Conservation (phyloP, 2,113 vertebrate species). For the Vireo altiloquus region DNA sequence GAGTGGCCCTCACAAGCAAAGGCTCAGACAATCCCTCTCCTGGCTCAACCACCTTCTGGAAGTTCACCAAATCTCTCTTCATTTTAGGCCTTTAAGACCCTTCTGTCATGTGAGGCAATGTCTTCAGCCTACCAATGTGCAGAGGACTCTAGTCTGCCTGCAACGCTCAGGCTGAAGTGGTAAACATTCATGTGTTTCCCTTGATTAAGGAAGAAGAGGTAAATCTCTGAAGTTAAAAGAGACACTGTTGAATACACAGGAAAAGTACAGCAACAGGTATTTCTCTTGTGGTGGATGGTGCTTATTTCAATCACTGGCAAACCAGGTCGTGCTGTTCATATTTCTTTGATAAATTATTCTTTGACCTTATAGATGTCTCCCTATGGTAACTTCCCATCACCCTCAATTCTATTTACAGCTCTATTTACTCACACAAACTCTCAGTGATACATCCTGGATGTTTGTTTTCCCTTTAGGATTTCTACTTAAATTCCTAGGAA, state of each 20-base stretch:
- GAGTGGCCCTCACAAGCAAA: constrained; percentile 40
- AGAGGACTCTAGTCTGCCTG: background rate
- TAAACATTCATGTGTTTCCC: background rate
- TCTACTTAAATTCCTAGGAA: background rate
- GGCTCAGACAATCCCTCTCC: constrained; percentile 3
- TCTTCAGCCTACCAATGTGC: background rate
- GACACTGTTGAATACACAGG: background rate
- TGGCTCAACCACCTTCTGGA: constrained; percentile 19
- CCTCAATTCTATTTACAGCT: background rate
- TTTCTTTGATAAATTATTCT: background rate
- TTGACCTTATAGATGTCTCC: background rate
- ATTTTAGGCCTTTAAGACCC: background rate
- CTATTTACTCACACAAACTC: background rate
- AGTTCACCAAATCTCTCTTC: constrained; percentile 5
- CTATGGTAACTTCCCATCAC: background rate
- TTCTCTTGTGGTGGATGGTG: background rate
- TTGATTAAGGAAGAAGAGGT: background rate
- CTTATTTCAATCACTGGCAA: background rate
- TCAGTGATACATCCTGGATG: background rate
- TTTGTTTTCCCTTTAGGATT: background rate
- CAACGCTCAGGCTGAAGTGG: background rate
- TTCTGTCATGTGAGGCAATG: background rate
- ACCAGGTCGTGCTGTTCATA: background rate
- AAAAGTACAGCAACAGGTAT: background rate
- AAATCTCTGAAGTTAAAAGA: background rate